These are phyloP conservation scores for Smittia sp. DNA, from an alignment of 2,888 invertebrate genomes.

Conservation along the genomic window DNA sequence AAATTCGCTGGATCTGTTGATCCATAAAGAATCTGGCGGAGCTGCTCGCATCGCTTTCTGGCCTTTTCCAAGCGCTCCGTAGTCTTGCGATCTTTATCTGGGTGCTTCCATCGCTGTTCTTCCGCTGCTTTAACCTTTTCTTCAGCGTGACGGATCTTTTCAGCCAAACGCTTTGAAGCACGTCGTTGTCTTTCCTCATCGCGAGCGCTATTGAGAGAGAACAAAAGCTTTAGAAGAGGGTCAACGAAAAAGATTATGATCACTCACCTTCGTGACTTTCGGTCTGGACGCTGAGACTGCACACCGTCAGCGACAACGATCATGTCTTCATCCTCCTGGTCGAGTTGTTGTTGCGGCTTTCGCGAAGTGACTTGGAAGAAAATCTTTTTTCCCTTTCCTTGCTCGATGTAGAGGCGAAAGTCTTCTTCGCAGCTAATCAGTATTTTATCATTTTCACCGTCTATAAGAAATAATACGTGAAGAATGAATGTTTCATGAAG, in stretches of 20 bases:
- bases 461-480: too few relatives aligned
- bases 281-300: too few relatives aligned
- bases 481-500: neutral
- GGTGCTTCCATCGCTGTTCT: neutral
- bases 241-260: neutral
- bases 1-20: constrained; percentile 38
- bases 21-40: neutral
- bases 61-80: constrained; percentile 16
- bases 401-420: constrained; percentile 21
- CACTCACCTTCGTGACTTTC: neutral
- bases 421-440: constrained; percentile 45
- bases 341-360: neutral
- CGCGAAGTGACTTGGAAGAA: neutral
- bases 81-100: constrained; percentile 14
- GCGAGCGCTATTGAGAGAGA: neutral
- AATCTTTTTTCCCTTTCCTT: constrained; percentile 29
- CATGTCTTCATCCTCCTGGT: neutral
- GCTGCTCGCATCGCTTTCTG: constrained; percentile 2
- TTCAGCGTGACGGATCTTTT: constrained; percentile 23
- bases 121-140: neutral
- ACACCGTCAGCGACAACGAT: constrained; percentile 22
- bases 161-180: neutral
- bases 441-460: constrained; percentile 50
- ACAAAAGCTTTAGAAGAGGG: neutral
- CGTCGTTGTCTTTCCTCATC: constrained; percentile 24